These are phyloP conservation scores for Phyllotis vaccarum DNA, from an alignment of 2,797 vertebrate species.

Conservation along the genomic window DNA sequence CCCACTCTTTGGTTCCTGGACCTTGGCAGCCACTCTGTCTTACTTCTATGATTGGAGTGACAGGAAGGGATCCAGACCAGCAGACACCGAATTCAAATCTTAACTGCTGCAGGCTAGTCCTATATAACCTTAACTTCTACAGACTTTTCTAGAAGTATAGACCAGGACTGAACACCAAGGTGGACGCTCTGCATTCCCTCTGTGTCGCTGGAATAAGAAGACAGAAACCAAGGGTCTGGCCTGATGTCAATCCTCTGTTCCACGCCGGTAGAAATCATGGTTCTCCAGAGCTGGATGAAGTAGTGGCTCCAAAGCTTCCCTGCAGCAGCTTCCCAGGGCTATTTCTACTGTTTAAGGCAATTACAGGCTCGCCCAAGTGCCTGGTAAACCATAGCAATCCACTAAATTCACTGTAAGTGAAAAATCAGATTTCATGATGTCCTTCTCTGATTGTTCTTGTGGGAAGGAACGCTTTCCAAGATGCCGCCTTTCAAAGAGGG, in stretches of 20 bases:
- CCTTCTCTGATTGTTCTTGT: rapidly evolving
- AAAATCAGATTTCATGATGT: background rate
- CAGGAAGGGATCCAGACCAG: rapidly evolving
- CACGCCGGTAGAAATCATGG: background rate
- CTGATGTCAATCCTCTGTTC: background rate
- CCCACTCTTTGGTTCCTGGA: background rate
- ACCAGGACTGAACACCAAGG: background rate
- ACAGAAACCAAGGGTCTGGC: background rate
- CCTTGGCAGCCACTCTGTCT: background rate
- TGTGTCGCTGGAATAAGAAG: rapidly evolving
- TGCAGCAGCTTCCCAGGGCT: background rate
- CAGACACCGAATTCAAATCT: background rate
- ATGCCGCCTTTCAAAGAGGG: background rate
- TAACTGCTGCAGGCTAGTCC: background rate
- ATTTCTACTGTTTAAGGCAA: background rate
- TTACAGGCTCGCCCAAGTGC: background rate
- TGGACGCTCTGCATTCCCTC: background rate
- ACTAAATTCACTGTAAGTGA: background rate
- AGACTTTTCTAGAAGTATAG: background rate
- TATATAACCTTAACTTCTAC: background rate
- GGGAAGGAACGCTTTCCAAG: background rate
- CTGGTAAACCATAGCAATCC: background rate
- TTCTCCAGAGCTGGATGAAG: background rate
- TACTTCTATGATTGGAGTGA: rapidly evolving
- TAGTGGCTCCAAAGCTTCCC: rapidly evolving